Evolutionary conservation across 2,113 vertebrate genomes (phyloP), one percentile per base, ranked within the genome.

Genomic region (Festucalex cinctus): DNA sequence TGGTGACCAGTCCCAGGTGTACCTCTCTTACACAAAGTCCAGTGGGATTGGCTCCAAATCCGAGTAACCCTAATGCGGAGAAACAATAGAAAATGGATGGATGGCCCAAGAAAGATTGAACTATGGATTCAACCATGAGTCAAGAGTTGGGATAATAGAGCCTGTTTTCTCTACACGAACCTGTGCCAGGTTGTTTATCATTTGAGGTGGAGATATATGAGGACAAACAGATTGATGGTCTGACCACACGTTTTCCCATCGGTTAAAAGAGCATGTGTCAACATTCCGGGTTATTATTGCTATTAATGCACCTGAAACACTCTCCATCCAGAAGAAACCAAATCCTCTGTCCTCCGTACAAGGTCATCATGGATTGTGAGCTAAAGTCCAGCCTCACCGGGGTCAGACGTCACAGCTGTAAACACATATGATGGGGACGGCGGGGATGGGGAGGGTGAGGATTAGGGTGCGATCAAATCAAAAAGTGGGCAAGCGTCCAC

Each of bases 391-490:
- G 26, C 24, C 20, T 24, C 14, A 22, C 9, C 10, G 24, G 22
- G 51, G 69, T 65, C 69, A 71, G 14, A 65, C 41, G 39, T 57
- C 53, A 65, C n/a, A 35, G 53, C 69, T 71, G 37, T 43, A 62
- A 62, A 6, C 39, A 41, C 54, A 43, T 62, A 24, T 24, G n/a
- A 24, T 43, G 13, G 22, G 37, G n/a, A 32, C 28, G 4, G 28
- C 28, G 28, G 28, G 28, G 28, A 2, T 32, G 3, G n/a, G 13
- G 5, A 12, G 60, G 36, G 58, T 12, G 9, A 24, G 37, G 39
- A 62, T 62, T 62, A 49, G 9, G 17, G 24, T 32, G 39, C 14
- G 44, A 49, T 49, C 51, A 67, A 43, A 67, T 67, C 36, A 56
- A 53, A n/a, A 56, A 54, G n/a, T 66, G 48, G 65, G 65, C 65